Evolutionary conservation across 2,888 invertebrate genomes (phyloP), one percentile per base, ranked within the genome.

Genomic region (Cheilosia vernalis): DNA sequence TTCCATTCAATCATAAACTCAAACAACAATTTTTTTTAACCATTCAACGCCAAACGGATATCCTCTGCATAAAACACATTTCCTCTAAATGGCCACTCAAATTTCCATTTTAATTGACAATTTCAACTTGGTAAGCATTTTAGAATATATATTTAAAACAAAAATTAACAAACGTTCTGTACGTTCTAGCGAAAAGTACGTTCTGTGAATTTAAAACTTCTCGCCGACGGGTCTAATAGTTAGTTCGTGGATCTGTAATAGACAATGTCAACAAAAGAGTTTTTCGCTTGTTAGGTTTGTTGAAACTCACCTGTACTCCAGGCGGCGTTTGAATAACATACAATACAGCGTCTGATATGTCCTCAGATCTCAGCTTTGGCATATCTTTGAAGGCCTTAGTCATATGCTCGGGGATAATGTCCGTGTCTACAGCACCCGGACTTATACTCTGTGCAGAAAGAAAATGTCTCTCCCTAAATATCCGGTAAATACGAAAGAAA

Each of bases 391-490:
- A 90, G 0, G 89, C 89, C 74, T 88, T 89, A 64, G 89, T 89
- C 37, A 90, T 89, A 66, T 90, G 89, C 85, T 91, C 90, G 0
- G 91, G 91, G 76, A 91, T 89, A 4, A 92, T 90, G 49, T 91
- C 90, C 6, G 92, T 92, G 40, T 90, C 90, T 2, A 91, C 91
- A 2, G 90, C 90, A 7, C 91, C 92, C 0, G 91, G 91, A 56
- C 91, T 91, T 51, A 92, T 90, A 15, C 91, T 91, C 89, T 90
- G 51, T 30, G 30, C n/a, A 51, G 58, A 74, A 44, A 19, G 10
- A 64, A 15, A 47, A 5, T 7, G 30, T 30, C 9, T 42, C 37
- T 44, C 21, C 2, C 4, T 30, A 6, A 42, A 24, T 17, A 42
- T 7, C 9, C 9, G 4, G 27, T 27, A 55, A n/a, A 21, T 4